Evolutionary conservation across 2,797 vertebrate species (phyloP).

Genomic region (Ataeniobius toweri): DNA sequence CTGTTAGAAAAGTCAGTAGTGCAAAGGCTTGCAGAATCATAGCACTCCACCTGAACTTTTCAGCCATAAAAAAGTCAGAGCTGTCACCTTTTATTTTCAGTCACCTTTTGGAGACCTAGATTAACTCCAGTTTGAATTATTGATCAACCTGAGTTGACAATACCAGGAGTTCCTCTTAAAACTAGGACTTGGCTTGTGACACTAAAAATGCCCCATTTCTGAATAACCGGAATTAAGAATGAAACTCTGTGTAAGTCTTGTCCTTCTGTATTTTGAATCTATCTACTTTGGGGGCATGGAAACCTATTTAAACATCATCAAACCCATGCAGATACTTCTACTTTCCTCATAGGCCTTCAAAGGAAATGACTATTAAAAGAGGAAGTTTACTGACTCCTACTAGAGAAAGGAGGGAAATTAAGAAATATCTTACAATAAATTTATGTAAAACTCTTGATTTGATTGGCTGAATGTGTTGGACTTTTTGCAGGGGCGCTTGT

Average conservation of each 20-base stretch:
- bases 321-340: not conserved
- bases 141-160: constrained; percentile 47
- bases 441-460: not conserved
- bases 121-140: constrained; percentile 55
- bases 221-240: not conserved
- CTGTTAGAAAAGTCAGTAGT: constrained; percentile 13
- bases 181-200: constrained; percentile 5
- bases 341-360: not conserved
- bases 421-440: not conserved
- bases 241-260: not conserved
- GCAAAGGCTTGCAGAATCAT: constrained; percentile 28
- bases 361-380: not conserved
- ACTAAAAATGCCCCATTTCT: not conserved
- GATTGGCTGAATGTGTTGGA: not conserved
- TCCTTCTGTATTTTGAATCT: not conserved
- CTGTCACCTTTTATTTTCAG: constrained; percentile 52
- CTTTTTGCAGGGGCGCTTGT: not conserved
- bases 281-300: not conserved
- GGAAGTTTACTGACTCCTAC: not conserved
- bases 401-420: not conserved
- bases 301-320: not conserved
- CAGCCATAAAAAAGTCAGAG: constrained; percentile 27
- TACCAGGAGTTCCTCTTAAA: constrained; percentile 19
- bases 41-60: constrained; percentile 23
- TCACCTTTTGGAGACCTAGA: constrained; percentile 30